These are phyloP conservation scores for Iselma pallidipennis DNA, from an alignment of 2,888 invertebrate genomes.

Conservation along the genomic window DNA sequence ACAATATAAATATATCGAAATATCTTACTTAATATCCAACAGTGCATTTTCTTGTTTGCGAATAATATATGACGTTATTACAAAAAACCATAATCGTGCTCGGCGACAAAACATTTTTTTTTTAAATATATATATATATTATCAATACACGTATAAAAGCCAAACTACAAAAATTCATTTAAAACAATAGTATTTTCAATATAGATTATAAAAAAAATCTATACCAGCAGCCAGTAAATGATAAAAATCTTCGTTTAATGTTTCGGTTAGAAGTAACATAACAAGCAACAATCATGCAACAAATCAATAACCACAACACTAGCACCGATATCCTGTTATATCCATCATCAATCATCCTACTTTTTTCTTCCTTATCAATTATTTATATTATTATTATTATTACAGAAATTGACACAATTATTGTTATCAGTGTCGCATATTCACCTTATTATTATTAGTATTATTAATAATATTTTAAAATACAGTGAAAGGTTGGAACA, in stretches of 20 bases:
- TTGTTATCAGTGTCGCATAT: conserved; percentile 8
- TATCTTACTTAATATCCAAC: conserved; percentile 51
- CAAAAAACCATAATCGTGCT: conserved; percentile 40
- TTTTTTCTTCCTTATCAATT: conserved; percentile 15
- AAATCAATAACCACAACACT: conserved; percentile 45
- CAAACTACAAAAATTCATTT: conserved; percentile 29
- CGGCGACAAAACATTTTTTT: conserved; percentile 46
- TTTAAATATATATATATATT: no score
- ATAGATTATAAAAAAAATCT: background rate
- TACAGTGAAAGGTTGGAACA: background rate
- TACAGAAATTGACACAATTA: conserved; percentile 27
- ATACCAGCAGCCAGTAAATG: conserved; percentile 1
- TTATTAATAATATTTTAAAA: background rate
- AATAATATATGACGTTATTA: conserved; percentile 27
- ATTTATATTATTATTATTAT: conserved; percentile 10
- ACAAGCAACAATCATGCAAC: conserved; percentile 49
- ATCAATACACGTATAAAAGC: conserved; percentile 51
- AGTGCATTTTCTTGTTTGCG: conserved; percentile 46
- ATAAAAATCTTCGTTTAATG: background rate
- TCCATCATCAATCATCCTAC: conserved; percentile 8
- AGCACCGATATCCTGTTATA: conserved; percentile 45
- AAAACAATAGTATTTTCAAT: conserved; percentile 3
- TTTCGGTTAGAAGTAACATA: conserved; percentile 30
- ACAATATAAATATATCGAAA: conserved; percentile 47
- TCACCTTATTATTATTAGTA: background rate